A percentile compares a stretch with the other conserved stretches of the same genome.
Evolutionary conservation across 2,888 invertebrate genomes (phyloP).

Genomic region (Xylocampa areola): DNA sequence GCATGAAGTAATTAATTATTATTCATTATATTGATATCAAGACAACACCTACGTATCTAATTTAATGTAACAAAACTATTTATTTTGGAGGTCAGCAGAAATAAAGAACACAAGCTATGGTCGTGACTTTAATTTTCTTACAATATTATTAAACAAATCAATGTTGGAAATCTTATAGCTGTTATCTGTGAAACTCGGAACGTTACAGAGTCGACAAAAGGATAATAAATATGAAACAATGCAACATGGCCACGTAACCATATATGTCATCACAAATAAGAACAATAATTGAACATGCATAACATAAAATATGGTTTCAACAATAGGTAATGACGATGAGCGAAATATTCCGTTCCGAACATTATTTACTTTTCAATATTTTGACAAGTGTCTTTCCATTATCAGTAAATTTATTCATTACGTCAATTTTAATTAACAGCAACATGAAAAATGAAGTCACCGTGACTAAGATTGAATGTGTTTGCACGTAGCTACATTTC

Average conservation of each 20-base stretch:
- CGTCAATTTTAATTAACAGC: conserved; percentile 9
- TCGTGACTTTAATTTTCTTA: conserved; percentile 14
- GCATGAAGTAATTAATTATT: conserved; percentile 63
- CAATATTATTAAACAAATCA: neutral
- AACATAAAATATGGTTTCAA: too few relatives aligned
- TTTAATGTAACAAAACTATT: neutral
- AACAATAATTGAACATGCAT: too few relatives aligned
- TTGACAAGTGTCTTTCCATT: conserved; percentile 19
- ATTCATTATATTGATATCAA: neutral
- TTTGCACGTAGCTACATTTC: conserved; percentile 6
- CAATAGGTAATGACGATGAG: too few relatives aligned
- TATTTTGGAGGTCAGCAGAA: neutral
- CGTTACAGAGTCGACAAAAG: neutral
- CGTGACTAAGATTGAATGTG: conserved; percentile 11
- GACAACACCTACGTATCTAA: neutral
- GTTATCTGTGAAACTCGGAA: neutral
- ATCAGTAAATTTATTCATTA: conserved; percentile 1
- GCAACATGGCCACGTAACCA: neutral
- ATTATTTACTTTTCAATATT: conserved; percentile 12
- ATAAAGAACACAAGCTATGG: conserved; percentile 1
- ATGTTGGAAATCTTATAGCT: neutral
- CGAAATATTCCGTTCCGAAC: neutral
- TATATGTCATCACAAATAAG: too few relatives aligned
- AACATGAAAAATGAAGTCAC: conserved; percentile 21
- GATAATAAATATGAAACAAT: neutral